A percentile compares a stretch with the other conserved stretches of the same genome.
phyloP scores from a whole-genome alignment of 2,888 invertebrate genomes.

The Tanypteryx hageni region DNA sequence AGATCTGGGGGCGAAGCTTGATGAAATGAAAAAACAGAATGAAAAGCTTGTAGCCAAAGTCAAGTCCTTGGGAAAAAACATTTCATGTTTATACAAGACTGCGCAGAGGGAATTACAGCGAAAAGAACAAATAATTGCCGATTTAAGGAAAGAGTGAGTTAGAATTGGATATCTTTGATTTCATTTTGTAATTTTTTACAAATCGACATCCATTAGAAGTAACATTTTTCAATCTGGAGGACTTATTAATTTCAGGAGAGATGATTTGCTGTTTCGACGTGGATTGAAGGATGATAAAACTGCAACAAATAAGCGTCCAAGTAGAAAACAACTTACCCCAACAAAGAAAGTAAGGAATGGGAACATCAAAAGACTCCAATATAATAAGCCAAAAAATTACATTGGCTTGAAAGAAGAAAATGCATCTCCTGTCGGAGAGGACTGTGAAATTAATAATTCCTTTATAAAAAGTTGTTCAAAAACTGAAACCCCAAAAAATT shows the following conservation, averaged over 20 bases:
- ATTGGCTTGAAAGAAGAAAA: not conserved
- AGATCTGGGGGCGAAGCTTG: constrained; percentile 13
- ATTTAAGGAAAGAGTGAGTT: constrained; percentile 42
- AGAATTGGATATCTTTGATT: not conserved
- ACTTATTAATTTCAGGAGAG: constrained; percentile 19
- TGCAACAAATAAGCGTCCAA: not conserved
- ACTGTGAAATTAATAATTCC: too few species aligned
- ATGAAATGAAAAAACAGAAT: constrained; percentile 46
- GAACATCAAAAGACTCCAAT: not conserved
- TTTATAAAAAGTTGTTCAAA: too few species aligned
- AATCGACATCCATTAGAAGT: not conserved
- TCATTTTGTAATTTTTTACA: not conserved
- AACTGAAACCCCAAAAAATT: too few species aligned
- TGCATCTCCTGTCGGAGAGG: not conserved
- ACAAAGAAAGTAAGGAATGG: constrained; percentile 58
- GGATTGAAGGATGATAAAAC: not conserved
- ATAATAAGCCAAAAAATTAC: not conserved
- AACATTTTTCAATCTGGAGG: not conserved
- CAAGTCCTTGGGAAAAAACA: constrained; percentile 24
- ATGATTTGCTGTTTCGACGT: constrained; percentile 40
- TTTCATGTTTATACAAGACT: constrained; percentile 49
- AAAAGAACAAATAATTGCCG: constrained; percentile 31
- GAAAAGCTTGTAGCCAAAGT: constrained; percentile 37
- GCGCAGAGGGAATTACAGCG: constrained; percentile 26
- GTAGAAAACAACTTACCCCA: constrained; percentile 46